phyloP scores from a whole-genome alignment of 2,113 vertebrate species.

The Drymodes brunneopygia region DNA sequence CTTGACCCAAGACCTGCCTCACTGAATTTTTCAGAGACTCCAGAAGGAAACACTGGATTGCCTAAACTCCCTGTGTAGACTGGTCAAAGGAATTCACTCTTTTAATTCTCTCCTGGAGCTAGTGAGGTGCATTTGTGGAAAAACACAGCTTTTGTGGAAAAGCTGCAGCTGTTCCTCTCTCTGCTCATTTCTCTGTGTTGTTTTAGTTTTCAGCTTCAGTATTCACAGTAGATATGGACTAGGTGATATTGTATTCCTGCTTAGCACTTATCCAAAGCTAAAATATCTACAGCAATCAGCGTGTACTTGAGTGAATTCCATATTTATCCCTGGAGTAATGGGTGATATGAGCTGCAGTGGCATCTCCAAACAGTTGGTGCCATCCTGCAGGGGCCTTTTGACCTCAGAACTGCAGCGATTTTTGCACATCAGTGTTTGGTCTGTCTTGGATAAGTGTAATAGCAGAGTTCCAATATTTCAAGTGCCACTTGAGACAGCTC shows the following conservation, averaged over 20 bases:
- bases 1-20: background rate
- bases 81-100: background rate
- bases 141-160: background rate
- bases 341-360: background rate
- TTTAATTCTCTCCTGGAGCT: background rate
- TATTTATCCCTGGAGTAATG: background rate
- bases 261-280: background rate
- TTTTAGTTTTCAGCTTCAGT: background rate
- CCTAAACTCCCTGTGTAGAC: background rate
- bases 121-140: background rate
- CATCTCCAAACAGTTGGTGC: background rate
- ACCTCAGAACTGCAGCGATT: background rate
- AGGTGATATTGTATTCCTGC: background rate
- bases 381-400: background rate
- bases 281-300: background rate
- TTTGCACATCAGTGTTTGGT: background rate
- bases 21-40: background rate
- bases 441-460: background rate
- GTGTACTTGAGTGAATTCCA: background rate
- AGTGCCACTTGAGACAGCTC: background rate
- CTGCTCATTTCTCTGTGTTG: background rate
- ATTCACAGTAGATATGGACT: background rate
- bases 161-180: background rate
- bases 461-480: background rate
- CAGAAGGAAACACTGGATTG: background rate